Percentiles rank a stretch among this genome's conserved stretches.
Evolutionary conservation across 2,797 vertebrate genomes (phyloP).

Genomic region (Coreius guichenoti): DNA sequence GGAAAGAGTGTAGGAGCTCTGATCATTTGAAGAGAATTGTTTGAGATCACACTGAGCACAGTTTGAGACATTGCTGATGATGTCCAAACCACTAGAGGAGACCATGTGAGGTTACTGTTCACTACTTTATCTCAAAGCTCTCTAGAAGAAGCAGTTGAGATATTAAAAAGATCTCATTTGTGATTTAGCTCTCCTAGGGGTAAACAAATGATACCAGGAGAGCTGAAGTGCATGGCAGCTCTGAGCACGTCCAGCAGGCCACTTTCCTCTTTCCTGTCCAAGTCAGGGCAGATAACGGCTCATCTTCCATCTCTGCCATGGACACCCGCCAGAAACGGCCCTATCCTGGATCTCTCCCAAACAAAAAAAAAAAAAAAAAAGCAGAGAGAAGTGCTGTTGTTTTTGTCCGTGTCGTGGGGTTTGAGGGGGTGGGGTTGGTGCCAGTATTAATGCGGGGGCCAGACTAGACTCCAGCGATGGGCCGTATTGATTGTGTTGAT

Average conservation of each 20-base stretch:
- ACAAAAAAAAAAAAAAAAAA: constrained; percentile 47
- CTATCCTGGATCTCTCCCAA: constrained; percentile 49
- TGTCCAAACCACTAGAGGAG: not conserved
- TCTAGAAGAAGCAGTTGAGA: constrained; percentile 14
- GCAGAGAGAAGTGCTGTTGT: constrained; percentile 32
- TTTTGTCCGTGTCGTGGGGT: constrained; percentile 39
- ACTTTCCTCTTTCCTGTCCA: constrained; percentile 66
- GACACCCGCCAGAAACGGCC: constrained; percentile 63
- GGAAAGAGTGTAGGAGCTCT: not conserved
- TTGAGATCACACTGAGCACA: not conserved
- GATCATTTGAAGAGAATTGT: not conserved
- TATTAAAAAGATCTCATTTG: constrained; percentile 39
- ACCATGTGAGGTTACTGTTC: not conserved
- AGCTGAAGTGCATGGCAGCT: not conserved
- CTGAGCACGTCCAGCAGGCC: constrained; percentile 66
- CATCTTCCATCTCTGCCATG: constrained; percentile 70
- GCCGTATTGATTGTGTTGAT: constrained; percentile 95
- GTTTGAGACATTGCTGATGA: not conserved
- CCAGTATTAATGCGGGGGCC: constrained; percentile 94
- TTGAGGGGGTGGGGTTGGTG: constrained; percentile 65
- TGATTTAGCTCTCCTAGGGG: constrained; percentile 16
- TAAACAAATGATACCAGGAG: constrained; percentile 2
- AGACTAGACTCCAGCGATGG: constrained; percentile 96
- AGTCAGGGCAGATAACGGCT: constrained; percentile 70
- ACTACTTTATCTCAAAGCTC: not conserved